Conservation (phyloP, 2,888 invertebrate species). For the Tortricodes alternella region DNA sequence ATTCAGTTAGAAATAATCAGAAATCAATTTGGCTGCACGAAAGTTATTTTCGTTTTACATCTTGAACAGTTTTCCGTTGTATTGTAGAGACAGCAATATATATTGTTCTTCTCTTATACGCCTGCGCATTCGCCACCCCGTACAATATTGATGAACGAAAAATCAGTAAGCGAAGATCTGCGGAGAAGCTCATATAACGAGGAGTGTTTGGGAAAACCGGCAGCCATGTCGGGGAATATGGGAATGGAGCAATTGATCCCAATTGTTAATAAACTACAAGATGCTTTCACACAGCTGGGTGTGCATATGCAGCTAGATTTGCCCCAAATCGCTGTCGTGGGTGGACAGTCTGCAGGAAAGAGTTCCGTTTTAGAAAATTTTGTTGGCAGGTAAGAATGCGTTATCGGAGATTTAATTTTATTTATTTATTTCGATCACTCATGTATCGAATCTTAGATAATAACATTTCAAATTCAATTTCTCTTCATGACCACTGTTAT, state of each 20-base stretch:
- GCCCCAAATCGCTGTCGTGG: conserved; percentile 99
- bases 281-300: conserved; percentile 99
- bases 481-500: too few relatives aligned
- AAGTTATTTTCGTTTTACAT: neutral
- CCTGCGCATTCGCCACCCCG: conserved; percentile 61
- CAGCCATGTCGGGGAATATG: conserved; percentile 87
- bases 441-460: too few relatives aligned
- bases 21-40: neutral
- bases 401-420: too few relatives aligned
- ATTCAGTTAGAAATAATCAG: too few relatives aligned
- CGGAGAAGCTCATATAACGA: conserved; percentile 74
- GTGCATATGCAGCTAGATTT: conserved; percentile 99
- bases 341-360: conserved; percentile 99
- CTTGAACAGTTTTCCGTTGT: conserved; percentile 8
- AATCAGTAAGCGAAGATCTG: conserved; percentile 76
- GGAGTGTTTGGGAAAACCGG: conserved; percentile 69
- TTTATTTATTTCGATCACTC: too few relatives aligned
- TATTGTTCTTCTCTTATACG: conserved; percentile 52
- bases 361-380: conserved; percentile 99
- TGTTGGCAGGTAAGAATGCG: conserved; percentile 93
- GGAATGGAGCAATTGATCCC: conserved; percentile 99
- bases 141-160: conserved; percentile 76
- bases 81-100: conserved; percentile 37
- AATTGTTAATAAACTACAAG: conserved; percentile 99
- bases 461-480: too few relatives aligned